Conservation (phyloP, 2,797 vertebrate genomes). For the Onychomys torridus region DNA sequence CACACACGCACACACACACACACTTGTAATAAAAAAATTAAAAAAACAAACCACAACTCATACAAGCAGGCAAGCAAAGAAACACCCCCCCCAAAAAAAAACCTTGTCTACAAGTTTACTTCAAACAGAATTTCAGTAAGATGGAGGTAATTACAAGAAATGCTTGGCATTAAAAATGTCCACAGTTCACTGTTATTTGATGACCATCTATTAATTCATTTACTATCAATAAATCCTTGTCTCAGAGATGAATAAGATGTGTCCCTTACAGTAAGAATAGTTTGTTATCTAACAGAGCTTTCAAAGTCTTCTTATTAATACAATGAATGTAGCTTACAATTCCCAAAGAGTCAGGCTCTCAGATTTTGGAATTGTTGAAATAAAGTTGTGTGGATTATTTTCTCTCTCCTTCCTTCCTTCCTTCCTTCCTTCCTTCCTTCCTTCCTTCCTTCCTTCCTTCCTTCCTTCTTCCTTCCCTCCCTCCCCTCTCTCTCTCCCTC, state of each 20-base stretch:
- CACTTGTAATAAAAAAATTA: neutral
- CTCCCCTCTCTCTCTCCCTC: neutral
- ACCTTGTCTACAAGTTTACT: constrained; percentile 28
- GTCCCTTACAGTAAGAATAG: neutral
- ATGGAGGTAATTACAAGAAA: constrained; percentile 32
- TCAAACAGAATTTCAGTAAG: constrained; percentile 40
- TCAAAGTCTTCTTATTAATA: constrained; percentile 27
- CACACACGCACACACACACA: neutral
- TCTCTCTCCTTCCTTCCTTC: neutral
- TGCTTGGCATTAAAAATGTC: constrained; percentile 37
- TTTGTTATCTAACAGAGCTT: constrained; percentile 10
- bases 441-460: neutral
- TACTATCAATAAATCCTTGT: constrained; percentile 52
- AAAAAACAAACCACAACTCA: neutral
- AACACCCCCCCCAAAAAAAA: neutral
- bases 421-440: neutral
- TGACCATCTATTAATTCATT: constrained; percentile 30
- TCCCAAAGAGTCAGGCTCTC: constrained; percentile 11
- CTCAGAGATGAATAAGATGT: constrained; percentile 21
- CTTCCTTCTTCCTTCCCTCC: neutral
- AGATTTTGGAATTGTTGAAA: constrained; percentile 36
- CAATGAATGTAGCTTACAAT: neutral
- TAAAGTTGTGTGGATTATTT: constrained; percentile 39
- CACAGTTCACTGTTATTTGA: constrained; percentile 43
- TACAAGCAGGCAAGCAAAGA: neutral